A percentile compares a stretch with the other conserved stretches of the same genome.
phyloP scores from a whole-genome alignment of 2,888 invertebrate species.

The Lysandra coridon region DNA sequence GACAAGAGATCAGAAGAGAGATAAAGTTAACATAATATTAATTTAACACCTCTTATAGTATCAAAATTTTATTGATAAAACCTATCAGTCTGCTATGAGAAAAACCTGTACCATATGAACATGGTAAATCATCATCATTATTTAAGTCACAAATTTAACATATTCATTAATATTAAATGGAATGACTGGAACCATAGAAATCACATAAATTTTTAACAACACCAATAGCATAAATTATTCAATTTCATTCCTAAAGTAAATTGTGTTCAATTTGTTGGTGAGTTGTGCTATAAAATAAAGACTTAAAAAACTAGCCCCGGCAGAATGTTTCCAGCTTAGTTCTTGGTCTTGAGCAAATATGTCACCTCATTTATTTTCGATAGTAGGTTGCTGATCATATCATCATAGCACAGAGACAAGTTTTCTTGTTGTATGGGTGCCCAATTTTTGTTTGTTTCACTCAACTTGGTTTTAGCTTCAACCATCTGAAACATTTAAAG shows the following conservation, averaged over 20 bases:
- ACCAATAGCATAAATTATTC: neutral
- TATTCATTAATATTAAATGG: neutral
- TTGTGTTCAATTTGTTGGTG: neutral
- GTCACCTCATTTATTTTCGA: conserved; percentile 65
- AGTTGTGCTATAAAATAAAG: conserved; percentile 8
- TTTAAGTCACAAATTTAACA: neutral
- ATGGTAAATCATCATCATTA: no score
- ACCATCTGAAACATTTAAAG: conserved; percentile 56
- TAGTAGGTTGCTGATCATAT: conserved; percentile 60
- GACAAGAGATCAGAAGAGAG: neutral
- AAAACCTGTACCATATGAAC: no score
- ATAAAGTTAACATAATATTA: no score
- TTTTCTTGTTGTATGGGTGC: conserved; percentile 45
- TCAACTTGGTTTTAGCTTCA: conserved; percentile 57
- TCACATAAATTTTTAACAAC: neutral
- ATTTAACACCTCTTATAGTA: no score
- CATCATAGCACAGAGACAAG: conserved; percentile 55
- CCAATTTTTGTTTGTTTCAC: conserved; percentile 55
- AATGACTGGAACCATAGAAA: neutral
- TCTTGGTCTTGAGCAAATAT: conserved; percentile 61
- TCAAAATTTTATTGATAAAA: neutral
- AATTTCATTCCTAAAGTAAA: neutral
- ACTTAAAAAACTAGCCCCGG: neutral
- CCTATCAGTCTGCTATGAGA: neutral
- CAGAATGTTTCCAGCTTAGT: conserved; percentile 44